Evolutionary conservation across 2,797 vertebrate species (phyloP), one percentile per base, ranked within the genome.

Genomic region (Xiphorhynchus erythropygius): DNA sequence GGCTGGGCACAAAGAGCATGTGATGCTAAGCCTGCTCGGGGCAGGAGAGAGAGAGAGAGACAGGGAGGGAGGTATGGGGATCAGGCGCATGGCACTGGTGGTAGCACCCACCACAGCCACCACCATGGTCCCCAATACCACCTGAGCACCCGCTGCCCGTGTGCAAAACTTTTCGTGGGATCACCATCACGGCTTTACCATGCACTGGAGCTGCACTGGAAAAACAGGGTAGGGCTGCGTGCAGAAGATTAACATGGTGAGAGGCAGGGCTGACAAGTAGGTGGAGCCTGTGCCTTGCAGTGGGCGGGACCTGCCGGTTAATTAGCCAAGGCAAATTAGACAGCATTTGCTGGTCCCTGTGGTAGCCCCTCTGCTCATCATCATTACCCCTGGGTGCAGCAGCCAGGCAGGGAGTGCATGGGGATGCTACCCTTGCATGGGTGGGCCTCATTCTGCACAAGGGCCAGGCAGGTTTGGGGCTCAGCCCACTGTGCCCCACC

Each of bases 31-130:
- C 90, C 88, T 90, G 86, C 60, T 64, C 1, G 7, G 78, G 78
- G 82, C 96, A 95, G 93, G 10, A 93, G 12, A 65, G 21, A n/a
- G 2, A 44, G 7, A 15, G 91, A 95, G 63, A 25, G 13, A 88
- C 13, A 82, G 18, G 25, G 12, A 65, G 21, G 25, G 2, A 46
- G 7, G 10, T 44, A 69, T 27, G 7, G 0, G 2, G 5, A 7
- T 32, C 2, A 3, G 39, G 37, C 3, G 3, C 30, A 24, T 0
- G 6, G 46, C 35, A 39, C 37, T 3, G 1, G 33, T 14, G 27
- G 13, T 50, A 56, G 13, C 85, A 85, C 44, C 14, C 18, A 47
- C 49, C 1, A 8, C 27, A 42, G 32, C 18, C 67, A 56, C 41
- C 14, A 4, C 19, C 33, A 32, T 0, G 1, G 28, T 37, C 30